Conservation (phyloP, 2,113 vertebrate species). For the Oxygymnocypris stewartii region DNA sequence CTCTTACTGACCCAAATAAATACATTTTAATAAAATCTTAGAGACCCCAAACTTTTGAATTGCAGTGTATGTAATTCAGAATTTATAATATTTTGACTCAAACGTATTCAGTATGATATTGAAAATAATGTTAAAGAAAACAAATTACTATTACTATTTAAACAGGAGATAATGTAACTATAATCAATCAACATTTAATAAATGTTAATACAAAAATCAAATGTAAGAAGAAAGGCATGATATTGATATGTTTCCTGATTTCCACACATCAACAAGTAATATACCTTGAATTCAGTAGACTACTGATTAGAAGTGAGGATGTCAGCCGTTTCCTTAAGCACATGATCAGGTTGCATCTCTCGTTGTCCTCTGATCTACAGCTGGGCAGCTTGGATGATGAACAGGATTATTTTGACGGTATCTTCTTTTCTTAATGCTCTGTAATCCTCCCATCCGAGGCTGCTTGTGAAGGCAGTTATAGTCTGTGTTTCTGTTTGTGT, state of each 20-base stretch:
- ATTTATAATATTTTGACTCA: too few species aligned
- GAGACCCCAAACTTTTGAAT: too few species aligned
- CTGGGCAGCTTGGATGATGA: constrained; percentile 66
- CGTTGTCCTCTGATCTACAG: constrained; percentile 55
- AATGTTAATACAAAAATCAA: not conserved
- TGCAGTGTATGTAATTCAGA: too few species aligned
- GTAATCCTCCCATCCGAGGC: constrained; percentile 69
- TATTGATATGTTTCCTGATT: not conserved
- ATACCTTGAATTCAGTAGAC: not conserved
- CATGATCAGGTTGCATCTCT: not conserved
- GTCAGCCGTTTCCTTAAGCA: constrained; percentile 4
- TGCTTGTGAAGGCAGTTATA: constrained; percentile 45
- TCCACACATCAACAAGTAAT: not conserved
- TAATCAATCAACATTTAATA: not conserved
- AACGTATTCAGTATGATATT: too few species aligned
- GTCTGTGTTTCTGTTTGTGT: not conserved
- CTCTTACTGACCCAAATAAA: too few species aligned
- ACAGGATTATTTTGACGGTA: constrained; percentile 73
- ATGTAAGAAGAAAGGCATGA: not conserved
- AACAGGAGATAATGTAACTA: not conserved
- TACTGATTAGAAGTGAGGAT: constrained; percentile 12
- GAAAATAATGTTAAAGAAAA: too few species aligned
- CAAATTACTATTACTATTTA: not conserved
- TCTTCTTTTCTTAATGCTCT: constrained; percentile 75
- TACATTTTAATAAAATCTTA: too few species aligned